Percentiles rank a stretch among this genome's conserved stretches.
phyloP scores from a whole-genome alignment of 2,797 vertebrate species.

The Coregonus ussuriensis region DNA sequence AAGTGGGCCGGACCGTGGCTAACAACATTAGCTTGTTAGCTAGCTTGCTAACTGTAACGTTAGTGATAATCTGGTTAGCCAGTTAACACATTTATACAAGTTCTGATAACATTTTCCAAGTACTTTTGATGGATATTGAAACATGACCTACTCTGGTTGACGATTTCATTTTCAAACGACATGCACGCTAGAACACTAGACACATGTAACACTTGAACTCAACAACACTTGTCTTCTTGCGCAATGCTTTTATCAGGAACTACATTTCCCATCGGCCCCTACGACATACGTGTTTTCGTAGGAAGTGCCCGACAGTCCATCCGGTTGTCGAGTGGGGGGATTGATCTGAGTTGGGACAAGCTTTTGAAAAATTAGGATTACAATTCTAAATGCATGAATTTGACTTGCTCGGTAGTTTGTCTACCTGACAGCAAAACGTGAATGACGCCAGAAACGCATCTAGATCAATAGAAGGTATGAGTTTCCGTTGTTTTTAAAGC shows the following conservation, averaged over 20 bases:
- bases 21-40: conserved; percentile 22
- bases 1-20: neutral
- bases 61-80: neutral
- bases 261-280: conserved; percentile 58
- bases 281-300: conserved; percentile 62
- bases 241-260: conserved; percentile 33
- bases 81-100: neutral
- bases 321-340: conserved; percentile 65
- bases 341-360: conserved; percentile 37
- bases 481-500: conserved; percentile 10
- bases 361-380: conserved; percentile 17
- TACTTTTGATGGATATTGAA: neutral
- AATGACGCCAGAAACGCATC: conserved; percentile 38
- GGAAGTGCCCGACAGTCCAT: conserved; percentile 72
- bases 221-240: no score
- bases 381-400: conserved; percentile 36
- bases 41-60: neutral
- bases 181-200: neutral
- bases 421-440: conserved; percentile 19
- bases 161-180: neutral
- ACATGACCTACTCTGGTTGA: fast-evolving
- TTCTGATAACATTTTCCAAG: neutral
- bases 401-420: neutral
- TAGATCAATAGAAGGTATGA: conserved; percentile 58
- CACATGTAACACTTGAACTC: neutral